Conservation (phyloP, 2,888 invertebrate species). For the Pachliopta kotzebuea region DNA sequence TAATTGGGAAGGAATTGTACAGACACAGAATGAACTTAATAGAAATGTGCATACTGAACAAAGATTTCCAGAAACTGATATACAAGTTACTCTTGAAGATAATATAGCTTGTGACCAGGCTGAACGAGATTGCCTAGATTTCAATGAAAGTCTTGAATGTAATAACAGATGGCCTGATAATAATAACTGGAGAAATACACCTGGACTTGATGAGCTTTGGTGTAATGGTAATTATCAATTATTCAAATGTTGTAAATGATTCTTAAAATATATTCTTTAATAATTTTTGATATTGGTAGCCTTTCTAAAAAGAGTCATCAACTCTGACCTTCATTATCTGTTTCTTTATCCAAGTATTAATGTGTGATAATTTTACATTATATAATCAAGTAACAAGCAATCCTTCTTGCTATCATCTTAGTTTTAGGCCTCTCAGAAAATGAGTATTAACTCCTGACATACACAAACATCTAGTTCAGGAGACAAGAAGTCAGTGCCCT, state of each 20-base stretch:
- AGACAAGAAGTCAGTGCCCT: too few relatives aligned
- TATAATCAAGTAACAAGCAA: too few relatives aligned
- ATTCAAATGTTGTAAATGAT: not conserved
- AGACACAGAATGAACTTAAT: not conserved
- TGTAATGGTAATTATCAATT: slow-evolving; percentile 13
- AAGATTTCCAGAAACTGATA: not conserved
- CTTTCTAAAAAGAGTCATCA: too few relatives aligned
- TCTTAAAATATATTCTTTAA: too few relatives aligned
- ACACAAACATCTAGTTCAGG: too few relatives aligned
- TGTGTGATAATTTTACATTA: too few relatives aligned
- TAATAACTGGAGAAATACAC: slow-evolving; percentile 1
- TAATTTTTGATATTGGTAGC: too few relatives aligned
- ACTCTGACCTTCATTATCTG: too few relatives aligned
- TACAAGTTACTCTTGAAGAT: not conserved
- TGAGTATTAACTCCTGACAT: too few relatives aligned
- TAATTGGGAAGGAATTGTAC: slow-evolving; percentile 1
- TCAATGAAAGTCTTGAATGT: slow-evolving; percentile 7
- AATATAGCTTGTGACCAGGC: not conserved
- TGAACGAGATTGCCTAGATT: slow-evolving; percentile 1
- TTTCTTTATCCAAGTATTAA: too few relatives aligned
- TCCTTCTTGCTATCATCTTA: too few relatives aligned
- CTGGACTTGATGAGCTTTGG: not conserved
- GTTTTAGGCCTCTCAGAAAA: too few relatives aligned
- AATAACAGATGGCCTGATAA: slow-evolving; percentile 3
- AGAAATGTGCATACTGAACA: not conserved